Percentiles rank a stretch among this genome's conserved stretches.
Evolutionary conservation across 37 sponge, comb jelly and placozoan genomes (phyloP).

Genomic region (Bolinopsis microptera): DNA sequence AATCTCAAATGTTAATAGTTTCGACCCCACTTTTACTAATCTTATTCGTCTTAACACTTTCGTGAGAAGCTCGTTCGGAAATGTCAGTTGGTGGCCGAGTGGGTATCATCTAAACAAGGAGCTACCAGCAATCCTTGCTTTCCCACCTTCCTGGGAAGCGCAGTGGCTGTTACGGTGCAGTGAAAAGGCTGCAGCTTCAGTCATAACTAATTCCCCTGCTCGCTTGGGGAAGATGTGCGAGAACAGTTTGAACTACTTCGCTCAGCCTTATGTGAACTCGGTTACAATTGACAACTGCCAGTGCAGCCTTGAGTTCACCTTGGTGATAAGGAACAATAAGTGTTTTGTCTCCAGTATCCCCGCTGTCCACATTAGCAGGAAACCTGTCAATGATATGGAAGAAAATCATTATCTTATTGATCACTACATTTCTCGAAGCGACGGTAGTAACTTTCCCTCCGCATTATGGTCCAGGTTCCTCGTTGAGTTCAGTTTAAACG

Average conservation of each 20-base stretch:
- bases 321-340: neutral
- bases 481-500: conserved; percentile 31
- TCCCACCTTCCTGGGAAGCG: conserved; percentile 24
- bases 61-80: neutral
- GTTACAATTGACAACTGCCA: neutral
- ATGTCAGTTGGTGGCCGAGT: conserved; percentile 5
- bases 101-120: conserved; percentile 60
- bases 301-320: conserved; percentile 25
- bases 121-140: conserved; percentile 38
- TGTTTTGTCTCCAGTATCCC: neutral
- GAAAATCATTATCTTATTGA: conserved; percentile 2
- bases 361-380: conserved; percentile 5
- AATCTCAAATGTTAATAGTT: neutral
- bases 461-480: conserved; percentile 1
- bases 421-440: conserved; percentile 47
- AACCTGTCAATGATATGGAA: neutral
- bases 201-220: neutral
- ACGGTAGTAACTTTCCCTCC: conserved; percentile 48
- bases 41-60: neutral
- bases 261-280: conserved; percentile 26
- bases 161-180: conserved; percentile 16
- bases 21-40: neutral
- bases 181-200: neutral
- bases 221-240: conserved; percentile 23
- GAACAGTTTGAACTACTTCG: conserved; percentile 50